Conservation (phyloP, 2,113 vertebrate species). For the Phyllostomus discolor region DNA sequence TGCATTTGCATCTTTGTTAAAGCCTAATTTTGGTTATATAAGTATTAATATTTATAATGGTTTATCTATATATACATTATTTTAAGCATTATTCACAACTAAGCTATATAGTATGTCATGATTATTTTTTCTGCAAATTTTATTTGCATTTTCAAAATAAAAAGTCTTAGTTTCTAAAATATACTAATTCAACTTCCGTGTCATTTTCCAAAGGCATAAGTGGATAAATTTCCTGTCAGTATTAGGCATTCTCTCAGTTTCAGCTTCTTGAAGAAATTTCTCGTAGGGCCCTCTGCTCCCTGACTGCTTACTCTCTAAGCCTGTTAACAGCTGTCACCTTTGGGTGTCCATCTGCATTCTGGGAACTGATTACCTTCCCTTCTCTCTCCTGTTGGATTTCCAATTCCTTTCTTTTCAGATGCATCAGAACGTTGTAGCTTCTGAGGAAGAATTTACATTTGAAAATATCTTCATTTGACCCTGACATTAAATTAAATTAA, state of each 20-base stretch:
- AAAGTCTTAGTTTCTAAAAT: background rate
- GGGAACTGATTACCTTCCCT: background rate
- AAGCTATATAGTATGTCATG: background rate
- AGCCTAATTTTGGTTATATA: background rate
- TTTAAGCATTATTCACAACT: background rate
- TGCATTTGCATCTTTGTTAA: background rate
- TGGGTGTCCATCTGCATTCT: background rate
- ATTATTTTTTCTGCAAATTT: background rate
- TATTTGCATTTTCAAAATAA: background rate
- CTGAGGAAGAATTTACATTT: background rate
- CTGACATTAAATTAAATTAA: background rate
- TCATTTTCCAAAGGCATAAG: background rate
- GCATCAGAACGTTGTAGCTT: background rate
- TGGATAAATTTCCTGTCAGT: background rate
- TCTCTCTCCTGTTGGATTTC: background rate
- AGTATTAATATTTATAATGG: background rate
- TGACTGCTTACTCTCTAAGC: background rate
- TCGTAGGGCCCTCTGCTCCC: background rate
- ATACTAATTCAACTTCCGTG: background rate
- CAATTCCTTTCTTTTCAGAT: background rate
- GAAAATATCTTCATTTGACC: background rate
- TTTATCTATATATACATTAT: background rate
- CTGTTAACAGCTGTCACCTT: background rate
- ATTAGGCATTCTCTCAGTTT: background rate
- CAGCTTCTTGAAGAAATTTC: background rate